Evolutionary conservation across 2,113 vertebrate species (phyloP).

Genomic region (Equus przewalskii): DNA sequence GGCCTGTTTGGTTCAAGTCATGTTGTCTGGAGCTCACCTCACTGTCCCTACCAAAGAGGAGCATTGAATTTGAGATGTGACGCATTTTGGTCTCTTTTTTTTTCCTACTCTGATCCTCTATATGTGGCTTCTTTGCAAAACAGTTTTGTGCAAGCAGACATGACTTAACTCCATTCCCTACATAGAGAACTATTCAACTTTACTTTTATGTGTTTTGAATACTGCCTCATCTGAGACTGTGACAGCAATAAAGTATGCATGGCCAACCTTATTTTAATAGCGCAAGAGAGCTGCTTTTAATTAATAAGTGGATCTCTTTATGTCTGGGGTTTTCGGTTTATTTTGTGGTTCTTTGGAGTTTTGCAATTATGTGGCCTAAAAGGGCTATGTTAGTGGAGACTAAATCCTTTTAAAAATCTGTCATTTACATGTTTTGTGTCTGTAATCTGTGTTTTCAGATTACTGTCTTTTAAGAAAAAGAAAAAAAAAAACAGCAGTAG

Average conservation of each 20-base stretch:
- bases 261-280: constrained; percentile 76
- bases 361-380: constrained; percentile 83
- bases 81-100: constrained; percentile 28
- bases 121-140: constrained; percentile 75
- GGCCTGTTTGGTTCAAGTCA: not conserved
- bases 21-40: not conserved
- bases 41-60: not conserved
- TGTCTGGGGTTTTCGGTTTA: constrained; percentile 79
- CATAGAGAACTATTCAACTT: constrained; percentile 81
- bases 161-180: constrained; percentile 78
- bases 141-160: constrained; percentile 82
- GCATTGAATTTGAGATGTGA: constrained; percentile 31
- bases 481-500: not conserved
- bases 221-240: constrained; percentile 72
- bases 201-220: constrained; percentile 82
- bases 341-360: constrained; percentile 81
- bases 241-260: constrained; percentile 65
- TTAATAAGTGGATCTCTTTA: constrained; percentile 79
- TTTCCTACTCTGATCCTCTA: constrained; percentile 37
- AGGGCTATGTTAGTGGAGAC: constrained; percentile 69
- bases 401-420: constrained; percentile 78
- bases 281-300: constrained; percentile 76
- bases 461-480: constrained; percentile 41
- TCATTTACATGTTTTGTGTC: constrained; percentile 77
- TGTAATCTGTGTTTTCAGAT: constrained; percentile 75